A percentile compares a stretch with the other conserved stretches of the same genome.
phyloP scores from a whole-genome alignment of 2,797 vertebrate genomes.

The Chromis chromis region DNA sequence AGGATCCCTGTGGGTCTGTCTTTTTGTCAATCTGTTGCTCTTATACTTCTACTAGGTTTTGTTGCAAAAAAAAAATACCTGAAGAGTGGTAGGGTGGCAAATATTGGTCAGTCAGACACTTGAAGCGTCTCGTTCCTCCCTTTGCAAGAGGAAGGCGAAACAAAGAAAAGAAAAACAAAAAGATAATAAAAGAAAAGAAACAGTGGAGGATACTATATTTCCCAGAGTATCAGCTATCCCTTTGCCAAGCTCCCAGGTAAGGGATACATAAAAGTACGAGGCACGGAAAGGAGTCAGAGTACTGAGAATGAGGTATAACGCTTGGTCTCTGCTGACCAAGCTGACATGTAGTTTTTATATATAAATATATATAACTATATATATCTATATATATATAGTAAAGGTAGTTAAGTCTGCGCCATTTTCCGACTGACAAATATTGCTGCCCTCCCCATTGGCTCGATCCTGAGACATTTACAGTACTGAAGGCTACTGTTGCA shows the following conservation, averaged over 20 bases:
- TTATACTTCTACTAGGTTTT: slow-evolving; percentile 44
- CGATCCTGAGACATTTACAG: slow-evolving; percentile 84
- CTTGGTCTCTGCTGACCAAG: slow-evolving; percentile 69
- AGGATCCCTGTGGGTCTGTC: slow-evolving; percentile 23
- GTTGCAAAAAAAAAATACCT: slow-evolving; percentile 66
- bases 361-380: background rate
- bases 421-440: slow-evolving; percentile 82
- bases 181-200: slow-evolving; percentile 57
- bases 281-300: slow-evolving; percentile 81
- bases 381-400: slow-evolving; percentile 43
- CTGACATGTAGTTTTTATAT: slow-evolving; percentile 56
- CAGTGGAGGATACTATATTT: slow-evolving; percentile 66
- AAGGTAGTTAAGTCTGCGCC: slow-evolving; percentile 82
- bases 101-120: slow-evolving; percentile 85
- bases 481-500: slow-evolving; percentile 83
- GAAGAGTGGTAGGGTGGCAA: slow-evolving; percentile 78
- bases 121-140: slow-evolving; percentile 62
- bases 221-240: slow-evolving; percentile 82
- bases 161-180: slow-evolving; percentile 58
- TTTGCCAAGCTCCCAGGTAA: slow-evolving; percentile 74
- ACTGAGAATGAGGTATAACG: slow-evolving; percentile 84
- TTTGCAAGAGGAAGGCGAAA: slow-evolving; percentile 57
- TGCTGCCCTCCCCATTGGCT: slow-evolving; percentile 77
- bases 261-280: slow-evolving; percentile 72
- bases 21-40: slow-evolving; percentile 35